Evolutionary conservation across 1,140 invertebrate species (phyloP).

Genomic region (Episyrphus balteatus): DNA sequence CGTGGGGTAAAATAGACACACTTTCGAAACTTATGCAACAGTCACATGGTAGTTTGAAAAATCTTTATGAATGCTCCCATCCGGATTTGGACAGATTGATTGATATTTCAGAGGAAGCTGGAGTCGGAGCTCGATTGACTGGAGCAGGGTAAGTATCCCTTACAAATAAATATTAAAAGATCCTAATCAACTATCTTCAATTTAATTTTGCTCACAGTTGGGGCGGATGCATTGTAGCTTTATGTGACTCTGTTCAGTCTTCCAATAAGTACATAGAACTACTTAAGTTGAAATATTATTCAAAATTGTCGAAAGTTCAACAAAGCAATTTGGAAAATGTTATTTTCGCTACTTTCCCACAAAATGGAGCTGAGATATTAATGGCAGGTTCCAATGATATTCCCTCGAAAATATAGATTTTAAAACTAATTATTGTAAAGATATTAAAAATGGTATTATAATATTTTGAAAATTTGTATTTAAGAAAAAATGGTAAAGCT

Average conservation of each 20-base stretch:
- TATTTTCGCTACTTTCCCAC: constrained; percentile 46
- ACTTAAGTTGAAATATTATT: constrained; percentile 60
- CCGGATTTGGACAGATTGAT: constrained; percentile 77
- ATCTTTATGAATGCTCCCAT: constrained; percentile 92
- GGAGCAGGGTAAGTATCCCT: constrained; percentile 64
- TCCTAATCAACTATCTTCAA: background rate
- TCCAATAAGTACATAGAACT: constrained; percentile 57
- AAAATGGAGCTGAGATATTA: constrained; percentile 42
- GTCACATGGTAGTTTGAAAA: constrained; percentile 76
- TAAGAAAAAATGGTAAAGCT: too few species aligned
- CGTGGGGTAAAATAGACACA: constrained; percentile 33
- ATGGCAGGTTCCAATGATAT: too few species aligned
- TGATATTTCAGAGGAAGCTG: constrained; percentile 55
- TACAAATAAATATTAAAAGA: background rate
- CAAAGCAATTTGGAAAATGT: constrained; percentile 37
- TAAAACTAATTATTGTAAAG: too few species aligned
- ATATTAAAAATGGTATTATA: too few species aligned
- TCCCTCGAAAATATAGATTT: too few species aligned
- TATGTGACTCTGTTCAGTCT: constrained; percentile 55
- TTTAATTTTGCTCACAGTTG: constrained; percentile 49
- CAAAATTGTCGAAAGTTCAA: constrained; percentile 37
- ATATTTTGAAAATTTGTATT: too few species aligned
- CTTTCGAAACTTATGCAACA: constrained; percentile 79
- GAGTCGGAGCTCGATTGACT: constrained; percentile 79
- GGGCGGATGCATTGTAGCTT: constrained; percentile 90